Conservation (phyloP, 2,113 vertebrate species). For the Osmerus eperlanus region DNA sequence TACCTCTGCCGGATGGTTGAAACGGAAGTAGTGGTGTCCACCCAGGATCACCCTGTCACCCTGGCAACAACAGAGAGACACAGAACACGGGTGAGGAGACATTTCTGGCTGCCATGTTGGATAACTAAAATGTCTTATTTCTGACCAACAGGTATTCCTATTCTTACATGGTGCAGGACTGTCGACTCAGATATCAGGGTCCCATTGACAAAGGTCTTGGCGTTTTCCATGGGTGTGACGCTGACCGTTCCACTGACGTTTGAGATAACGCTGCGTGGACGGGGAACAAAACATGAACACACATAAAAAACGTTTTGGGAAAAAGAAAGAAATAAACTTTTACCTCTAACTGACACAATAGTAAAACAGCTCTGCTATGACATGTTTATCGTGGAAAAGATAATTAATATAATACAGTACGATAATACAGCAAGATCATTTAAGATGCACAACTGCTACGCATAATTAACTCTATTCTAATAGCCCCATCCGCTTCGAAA, state of each 20-base stretch:
- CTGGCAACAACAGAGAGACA: constrained; percentile 59
- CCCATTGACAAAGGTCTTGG: constrained; percentile 91
- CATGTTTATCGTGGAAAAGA: background rate
- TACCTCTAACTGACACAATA: no score
- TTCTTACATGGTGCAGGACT: constrained; percentile 82
- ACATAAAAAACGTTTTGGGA: background rate
- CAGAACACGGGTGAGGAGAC: no score
- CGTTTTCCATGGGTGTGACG: constrained; percentile 78
- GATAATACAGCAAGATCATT: no score
- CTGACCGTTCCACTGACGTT: constrained; percentile 75
- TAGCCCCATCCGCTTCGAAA: no score
- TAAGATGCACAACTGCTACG: no score
- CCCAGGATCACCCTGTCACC: constrained; percentile 93
- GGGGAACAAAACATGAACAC: background rate
- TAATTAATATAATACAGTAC: background rate
- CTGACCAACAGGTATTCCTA: background rate
- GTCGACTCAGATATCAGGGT: constrained; percentile 75
- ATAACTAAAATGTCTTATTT: background rate
- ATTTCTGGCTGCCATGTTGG: background rate
- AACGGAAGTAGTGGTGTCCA: constrained; percentile 95
- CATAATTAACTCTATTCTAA: no score
- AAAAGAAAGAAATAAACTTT: no score
- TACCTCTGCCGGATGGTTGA: constrained; percentile 91
- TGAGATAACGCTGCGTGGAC: constrained; percentile 76
- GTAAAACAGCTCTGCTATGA: no score